phyloP scores from a whole-genome alignment of 2,113 vertebrate species.

The Oplegnathus fasciatus region DNA sequence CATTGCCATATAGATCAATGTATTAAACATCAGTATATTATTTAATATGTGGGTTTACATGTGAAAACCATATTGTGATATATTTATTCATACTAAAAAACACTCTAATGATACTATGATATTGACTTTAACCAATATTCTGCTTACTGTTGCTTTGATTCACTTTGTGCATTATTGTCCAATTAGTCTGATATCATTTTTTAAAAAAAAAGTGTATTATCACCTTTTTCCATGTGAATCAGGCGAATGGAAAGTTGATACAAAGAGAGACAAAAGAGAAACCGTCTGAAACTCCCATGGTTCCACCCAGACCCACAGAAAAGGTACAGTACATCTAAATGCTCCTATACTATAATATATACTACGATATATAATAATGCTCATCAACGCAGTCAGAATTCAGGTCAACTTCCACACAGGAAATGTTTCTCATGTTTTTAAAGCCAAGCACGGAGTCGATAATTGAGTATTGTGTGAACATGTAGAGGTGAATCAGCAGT shows the following conservation, averaged over 20 bases:
- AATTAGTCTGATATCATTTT: neutral
- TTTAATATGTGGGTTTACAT: neutral
- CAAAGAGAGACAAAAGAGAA: conserved; percentile 34
- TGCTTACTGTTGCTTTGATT: neutral
- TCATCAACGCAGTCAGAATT: neutral
- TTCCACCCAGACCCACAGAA: conserved; percentile 56
- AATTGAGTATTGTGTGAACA: neutral
- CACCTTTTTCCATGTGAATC: neutral
- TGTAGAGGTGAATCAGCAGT: neutral
- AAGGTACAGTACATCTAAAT: conserved; percentile 46
- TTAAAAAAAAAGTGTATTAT: neutral
- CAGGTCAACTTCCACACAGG: neutral
- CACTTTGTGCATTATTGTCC: neutral
- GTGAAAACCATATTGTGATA: neutral
- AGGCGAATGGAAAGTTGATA: conserved; percentile 35
- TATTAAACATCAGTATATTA: neutral
- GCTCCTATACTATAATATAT: neutral
- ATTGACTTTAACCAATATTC: too few species aligned
- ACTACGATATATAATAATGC: too few species aligned
- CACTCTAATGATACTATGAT: too few species aligned
- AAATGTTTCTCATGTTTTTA: neutral
- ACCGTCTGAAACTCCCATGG: conserved; percentile 13
- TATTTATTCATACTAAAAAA: too few species aligned
- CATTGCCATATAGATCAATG: too few species aligned
- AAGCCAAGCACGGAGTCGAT: neutral